Base-by-base conservation (phyloP, 2,888 invertebrate species). In the Ichneumoninae sp. region DNA sequence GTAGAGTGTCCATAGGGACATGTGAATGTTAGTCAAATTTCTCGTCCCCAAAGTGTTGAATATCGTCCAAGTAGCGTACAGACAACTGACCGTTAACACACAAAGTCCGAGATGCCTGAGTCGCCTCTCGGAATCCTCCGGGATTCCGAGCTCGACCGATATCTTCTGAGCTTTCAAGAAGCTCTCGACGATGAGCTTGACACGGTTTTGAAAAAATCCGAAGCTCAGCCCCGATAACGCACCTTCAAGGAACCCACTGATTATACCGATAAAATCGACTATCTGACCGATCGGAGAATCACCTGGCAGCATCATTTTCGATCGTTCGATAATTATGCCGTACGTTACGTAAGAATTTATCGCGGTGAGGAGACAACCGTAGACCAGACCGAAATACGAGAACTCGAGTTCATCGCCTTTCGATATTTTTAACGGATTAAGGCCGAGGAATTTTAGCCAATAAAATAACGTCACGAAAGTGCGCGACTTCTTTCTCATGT, bases 361-460 rank as follows among this genome's bases (percentile, higher is more conserved):
- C 7, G 10, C 13, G 47, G 22, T 16, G n/a, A 85, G 65, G 8
- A 71, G 47, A 30, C 22, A 75, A 19, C 22, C 57, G 40, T 75
- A 85, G 1, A 82, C n/a, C 3, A 71, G 19, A 66, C 85, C 60
- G n/a, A 36, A 66, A 52, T 60, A 71, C 50, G 85, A 79, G 22
- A 71, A 71, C 10, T 66, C 50, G 5, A 85, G 40, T 19, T 79
- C 26, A 36, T 57, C 19, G 40, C 50, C 68, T 13, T 60, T 33
- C 60, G 65, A 79, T 0, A 81, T 10, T 16, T 3, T 65, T 2
- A 79, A 57, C 13, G 81, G 44, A 75, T 81, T 85, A 5, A 85
- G 13, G 5, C 81, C 85, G n/a, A 79, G 10, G 0, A 75, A n/a
- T 79, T 85, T 85, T 71, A 65, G 69, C 78, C 75, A 81, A 74